Evolutionary conservation across 2,888 invertebrate genomes (phyloP), one percentile per base, ranked within the genome.

Genomic region (Macaria notata): DNA sequence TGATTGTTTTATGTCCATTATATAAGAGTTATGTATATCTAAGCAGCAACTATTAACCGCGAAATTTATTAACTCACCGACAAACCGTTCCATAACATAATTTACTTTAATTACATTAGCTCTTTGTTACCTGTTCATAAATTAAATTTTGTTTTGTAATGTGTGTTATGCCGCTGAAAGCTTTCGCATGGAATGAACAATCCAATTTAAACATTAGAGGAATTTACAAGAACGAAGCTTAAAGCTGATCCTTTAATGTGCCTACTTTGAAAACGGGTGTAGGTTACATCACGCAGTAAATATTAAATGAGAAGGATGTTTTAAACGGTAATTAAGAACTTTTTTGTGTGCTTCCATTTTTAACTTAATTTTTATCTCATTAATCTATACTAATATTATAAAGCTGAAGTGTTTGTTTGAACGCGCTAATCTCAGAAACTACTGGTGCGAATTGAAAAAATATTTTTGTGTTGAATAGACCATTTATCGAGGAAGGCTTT

Each of bases 131-230:
- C 36, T 9, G 49, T 50, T 50, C 44, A 50, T 38, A 30, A 50
- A 50, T 44, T 44, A 50, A 50, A 38, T 50, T 31, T 50, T 38
- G 38, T 50, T 50, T 44, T 36, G 38, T 44, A 44, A 36, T 44
- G 50, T 45, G n/a, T 30, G 44, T 44, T 45, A 9, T 4, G 48
- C 30, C 31, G 31, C 7, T n/a, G 44, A 44, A 44, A 50, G 38
- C 50, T 50, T 19, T 44, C 44, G 7, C 50, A 36, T 38, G 44
- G 36, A 45, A 50, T 46, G 31, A 46, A n/a, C 36, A 50, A 38
- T 44, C 43, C 43, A 49, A 49, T 49, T 49, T 43, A 33, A 49
- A 36, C 49, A 49, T 49, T 33, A 49, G 33, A 33, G 33, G 29
- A 41, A 29, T 39, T 7, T 38, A 2, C 8, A 8, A 38, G 9